Conservation (phyloP, 1,140 invertebrate genomes). For the Thaumetopoea pityocampa region DNA sequence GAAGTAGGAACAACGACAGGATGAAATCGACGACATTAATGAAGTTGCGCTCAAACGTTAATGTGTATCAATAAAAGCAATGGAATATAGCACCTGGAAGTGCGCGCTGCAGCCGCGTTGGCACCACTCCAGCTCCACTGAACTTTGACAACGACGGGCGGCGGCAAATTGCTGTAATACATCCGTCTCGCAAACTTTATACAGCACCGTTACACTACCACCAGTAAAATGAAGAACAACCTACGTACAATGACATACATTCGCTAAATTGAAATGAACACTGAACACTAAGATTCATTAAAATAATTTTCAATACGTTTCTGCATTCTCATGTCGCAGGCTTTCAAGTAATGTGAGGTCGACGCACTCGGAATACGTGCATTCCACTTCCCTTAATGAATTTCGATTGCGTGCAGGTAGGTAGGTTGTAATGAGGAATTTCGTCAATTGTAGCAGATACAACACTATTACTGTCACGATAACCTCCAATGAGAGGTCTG, state of each 20-base stretch:
- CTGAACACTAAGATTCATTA: not conserved
- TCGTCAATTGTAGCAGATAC: constrained; percentile 25
- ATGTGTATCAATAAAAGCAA: constrained; percentile 34
- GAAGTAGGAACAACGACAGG: no score
- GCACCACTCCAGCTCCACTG: constrained; percentile 63
- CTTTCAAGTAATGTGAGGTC: constrained; percentile 38
- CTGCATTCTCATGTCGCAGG: constrained; percentile 29
- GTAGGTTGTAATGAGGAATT: constrained; percentile 28
- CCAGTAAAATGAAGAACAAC: constrained; percentile 5
- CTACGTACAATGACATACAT: not conserved
- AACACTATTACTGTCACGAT: constrained; percentile 21
- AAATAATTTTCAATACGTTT: constrained; percentile 13
- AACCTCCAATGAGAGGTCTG: constrained; percentile 23
- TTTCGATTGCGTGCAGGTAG: constrained; percentile 33
- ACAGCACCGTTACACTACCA: not conserved
- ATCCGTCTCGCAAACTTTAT: constrained; percentile 23
- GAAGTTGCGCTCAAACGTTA: constrained; percentile 1
- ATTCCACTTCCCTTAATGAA: constrained; percentile 47
- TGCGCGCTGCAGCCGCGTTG: constrained; percentile 47
- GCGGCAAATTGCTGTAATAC: constrained; percentile 41
- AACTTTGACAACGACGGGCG: constrained; percentile 61
- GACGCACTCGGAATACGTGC: constrained; percentile 38
- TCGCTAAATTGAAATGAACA: constrained; percentile 1
- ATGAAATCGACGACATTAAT: no score
- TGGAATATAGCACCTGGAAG: constrained; percentile 57